phyloP scores from a whole-genome alignment of 1,140 invertebrate species.

The Danaus melanippus region DNA sequence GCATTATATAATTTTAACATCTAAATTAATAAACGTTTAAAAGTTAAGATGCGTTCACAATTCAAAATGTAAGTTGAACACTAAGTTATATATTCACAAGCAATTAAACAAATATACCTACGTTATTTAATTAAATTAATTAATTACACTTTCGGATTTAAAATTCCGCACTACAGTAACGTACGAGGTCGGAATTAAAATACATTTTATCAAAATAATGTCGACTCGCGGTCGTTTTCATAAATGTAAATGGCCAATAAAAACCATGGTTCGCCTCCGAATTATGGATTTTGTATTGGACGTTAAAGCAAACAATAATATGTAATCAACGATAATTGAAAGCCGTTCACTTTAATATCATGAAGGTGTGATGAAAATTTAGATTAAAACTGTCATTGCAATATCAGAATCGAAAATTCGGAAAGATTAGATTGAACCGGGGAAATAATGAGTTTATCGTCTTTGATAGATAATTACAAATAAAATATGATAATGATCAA shows the following conservation, averaged over 20 bases:
- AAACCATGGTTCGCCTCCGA: conserved; percentile 13
- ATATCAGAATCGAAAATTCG: no score
- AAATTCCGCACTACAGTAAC: neutral
- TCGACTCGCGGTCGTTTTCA: conserved; percentile 7
- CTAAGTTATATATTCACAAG: conserved; percentile 17
- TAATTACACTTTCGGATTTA: conserved; percentile 11
- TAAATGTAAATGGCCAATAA: conserved; percentile 11
- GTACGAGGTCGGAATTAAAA: neutral
- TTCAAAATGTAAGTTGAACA: conserved; percentile 15
- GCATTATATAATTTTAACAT: no score
- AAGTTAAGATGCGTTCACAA: conserved; percentile 13
- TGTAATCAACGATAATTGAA: no score
- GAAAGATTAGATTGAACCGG: no score
- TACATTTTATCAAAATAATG: conserved; percentile 7
- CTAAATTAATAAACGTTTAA: neutral
- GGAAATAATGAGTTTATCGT: no score
- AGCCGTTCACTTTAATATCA: no score
- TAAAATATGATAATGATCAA: conserved; percentile 2
- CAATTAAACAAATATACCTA: conserved; percentile 25
- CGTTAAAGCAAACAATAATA: no score
- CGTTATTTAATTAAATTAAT: conserved; percentile 8
- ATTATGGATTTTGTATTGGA: conserved; percentile 8
- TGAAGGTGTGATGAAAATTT: no score
- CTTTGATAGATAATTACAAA: no score
- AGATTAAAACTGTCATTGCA: no score